Percentiles rank a stretch among this genome's conserved stretches.
These are phyloP conservation scores for Bugula neritina DNA, from an alignment of 2,888 invertebrate genomes.

Conservation along the genomic window DNA sequence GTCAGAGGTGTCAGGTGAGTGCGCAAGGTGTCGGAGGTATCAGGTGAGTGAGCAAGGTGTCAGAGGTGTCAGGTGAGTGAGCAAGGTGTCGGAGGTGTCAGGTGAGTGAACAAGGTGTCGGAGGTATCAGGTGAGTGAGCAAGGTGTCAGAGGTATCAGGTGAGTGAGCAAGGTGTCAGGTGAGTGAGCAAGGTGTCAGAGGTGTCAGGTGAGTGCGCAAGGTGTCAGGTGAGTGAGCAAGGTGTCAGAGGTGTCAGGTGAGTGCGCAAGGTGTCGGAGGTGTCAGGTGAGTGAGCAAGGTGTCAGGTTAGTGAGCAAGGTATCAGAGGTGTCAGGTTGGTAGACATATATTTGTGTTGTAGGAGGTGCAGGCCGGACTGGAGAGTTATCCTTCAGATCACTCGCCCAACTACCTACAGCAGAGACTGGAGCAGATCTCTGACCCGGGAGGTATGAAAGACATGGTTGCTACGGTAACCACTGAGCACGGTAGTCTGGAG, in stretches of 20 bases:
- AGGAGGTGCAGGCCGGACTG: neutral
- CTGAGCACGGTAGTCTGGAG: neutral
- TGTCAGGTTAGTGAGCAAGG: too few relatives aligned
- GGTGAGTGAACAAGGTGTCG: neutral
- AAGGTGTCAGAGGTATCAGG: neutral
- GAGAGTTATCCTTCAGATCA: neutral
- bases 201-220: slow-evolving; percentile 16
- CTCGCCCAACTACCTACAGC: slow-evolving; percentile 11
- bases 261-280: neutral
- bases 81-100: neutral
- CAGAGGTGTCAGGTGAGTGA: slow-evolving; percentile 8
- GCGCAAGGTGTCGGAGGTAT: neutral
- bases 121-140: slow-evolving; percentile 11
- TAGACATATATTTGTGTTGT: neutral
- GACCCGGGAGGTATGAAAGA: slow-evolving; percentile 9
- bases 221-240: too few relatives aligned
- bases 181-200: neutral
- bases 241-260: slow-evolving; percentile 4
- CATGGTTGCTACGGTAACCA: neutral
- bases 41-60: slow-evolving; percentile 5
- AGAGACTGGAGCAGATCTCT: neutral
- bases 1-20: slow-evolving; percentile 9
- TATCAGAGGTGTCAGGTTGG: neutral
- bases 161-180: too few relatives aligned
- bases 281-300: too few relatives aligned